Percentiles rank a stretch among this genome's conserved stretches.
Evolutionary conservation across 2,113 vertebrate species (phyloP).

Genomic region (Origma solitaria): DNA sequence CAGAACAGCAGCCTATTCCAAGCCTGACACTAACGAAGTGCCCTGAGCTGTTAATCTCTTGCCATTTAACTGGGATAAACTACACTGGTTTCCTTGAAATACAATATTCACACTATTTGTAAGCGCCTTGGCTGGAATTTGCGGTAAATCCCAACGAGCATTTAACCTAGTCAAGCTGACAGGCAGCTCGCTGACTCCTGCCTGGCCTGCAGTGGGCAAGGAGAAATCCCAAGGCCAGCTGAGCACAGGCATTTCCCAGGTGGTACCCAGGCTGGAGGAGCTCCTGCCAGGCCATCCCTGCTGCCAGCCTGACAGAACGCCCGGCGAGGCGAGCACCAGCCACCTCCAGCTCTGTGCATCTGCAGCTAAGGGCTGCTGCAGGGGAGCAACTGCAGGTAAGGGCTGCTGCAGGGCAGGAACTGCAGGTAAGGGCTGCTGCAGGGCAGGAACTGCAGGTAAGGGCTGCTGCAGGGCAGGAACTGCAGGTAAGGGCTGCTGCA

Average conservation of each 20-base stretch:
- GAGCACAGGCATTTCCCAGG: not conserved
- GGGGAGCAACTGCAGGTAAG: too few species aligned
- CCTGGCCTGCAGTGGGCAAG: not conserved
- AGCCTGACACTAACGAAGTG: not conserved
- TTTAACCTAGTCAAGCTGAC: not conserved
- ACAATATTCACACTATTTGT: conserved; percentile 59
- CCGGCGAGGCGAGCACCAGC: not conserved
- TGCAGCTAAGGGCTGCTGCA: not conserved
- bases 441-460: too few species aligned
- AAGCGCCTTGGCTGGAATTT: conserved; percentile 24
- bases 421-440: too few species aligned
- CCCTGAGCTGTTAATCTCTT: conserved; percentile 55
- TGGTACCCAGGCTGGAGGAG: fast-evolving
- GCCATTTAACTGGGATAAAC: conserved; percentile 49
- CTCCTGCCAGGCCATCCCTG: not conserved
- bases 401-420: too few species aligned
- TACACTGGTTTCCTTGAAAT: conserved; percentile 39
- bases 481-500: too few species aligned
- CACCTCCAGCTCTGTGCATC: not conserved
- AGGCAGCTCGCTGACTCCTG: not conserved
- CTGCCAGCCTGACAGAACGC: not conserved
- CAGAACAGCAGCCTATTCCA: not conserved
- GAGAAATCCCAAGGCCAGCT: not conserved
- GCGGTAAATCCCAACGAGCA: conserved; percentile 32
- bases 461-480: too few species aligned